phyloP scores from a whole-genome alignment of 2,888 invertebrate species.

The Beris morrisii region DNA sequence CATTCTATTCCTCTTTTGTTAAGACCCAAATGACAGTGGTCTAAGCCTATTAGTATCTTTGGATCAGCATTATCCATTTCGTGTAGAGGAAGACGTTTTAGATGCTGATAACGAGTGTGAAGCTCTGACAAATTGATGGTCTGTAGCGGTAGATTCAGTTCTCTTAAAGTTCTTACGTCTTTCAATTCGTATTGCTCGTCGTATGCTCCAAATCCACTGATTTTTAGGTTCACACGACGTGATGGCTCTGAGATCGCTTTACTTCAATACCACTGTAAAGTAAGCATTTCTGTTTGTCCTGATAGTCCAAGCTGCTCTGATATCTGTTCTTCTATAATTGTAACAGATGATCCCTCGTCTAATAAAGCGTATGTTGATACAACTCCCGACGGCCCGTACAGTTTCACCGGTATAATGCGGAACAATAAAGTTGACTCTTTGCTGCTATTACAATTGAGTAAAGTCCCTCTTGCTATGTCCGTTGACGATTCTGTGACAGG shows the following conservation, averaged over 20 bases:
- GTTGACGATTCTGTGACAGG: too few species aligned
- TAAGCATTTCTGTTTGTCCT: slow-evolving; percentile 35
- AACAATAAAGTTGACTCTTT: slow-evolving; percentile 14
- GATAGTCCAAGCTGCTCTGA: slow-evolving; percentile 34
- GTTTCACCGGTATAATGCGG: slow-evolving; percentile 32
- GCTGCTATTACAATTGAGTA: too few species aligned
- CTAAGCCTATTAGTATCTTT: slow-evolving; percentile 33
- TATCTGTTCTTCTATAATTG: slow-evolving; percentile 34
- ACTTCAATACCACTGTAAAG: slow-evolving; percentile 38
- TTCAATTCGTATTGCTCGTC: slow-evolving; percentile 29
- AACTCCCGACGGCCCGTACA: slow-evolving; percentile 17
- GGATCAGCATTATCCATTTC: slow-evolving; percentile 31
- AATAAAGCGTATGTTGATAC: slow-evolving; percentile 33
- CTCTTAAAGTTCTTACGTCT: slow-evolving; percentile 34
- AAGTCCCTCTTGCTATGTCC: too few species aligned
- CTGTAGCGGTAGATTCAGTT: slow-evolving; percentile 14
- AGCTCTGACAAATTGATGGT: background rate
- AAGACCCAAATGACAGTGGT: slow-evolving; percentile 20
- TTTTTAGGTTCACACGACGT: slow-evolving; percentile 34
- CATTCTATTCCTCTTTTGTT: slow-evolving; percentile 12
- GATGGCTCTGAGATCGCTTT: slow-evolving; percentile 31
- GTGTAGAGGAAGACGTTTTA: slow-evolving; percentile 34
- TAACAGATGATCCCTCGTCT: slow-evolving; percentile 38
- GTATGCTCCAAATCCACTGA: slow-evolving; percentile 28
- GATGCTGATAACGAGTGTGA: slow-evolving; percentile 9